Base-by-base conservation (phyloP, 2,113 vertebrate species). In the Passer montanus region DNA sequence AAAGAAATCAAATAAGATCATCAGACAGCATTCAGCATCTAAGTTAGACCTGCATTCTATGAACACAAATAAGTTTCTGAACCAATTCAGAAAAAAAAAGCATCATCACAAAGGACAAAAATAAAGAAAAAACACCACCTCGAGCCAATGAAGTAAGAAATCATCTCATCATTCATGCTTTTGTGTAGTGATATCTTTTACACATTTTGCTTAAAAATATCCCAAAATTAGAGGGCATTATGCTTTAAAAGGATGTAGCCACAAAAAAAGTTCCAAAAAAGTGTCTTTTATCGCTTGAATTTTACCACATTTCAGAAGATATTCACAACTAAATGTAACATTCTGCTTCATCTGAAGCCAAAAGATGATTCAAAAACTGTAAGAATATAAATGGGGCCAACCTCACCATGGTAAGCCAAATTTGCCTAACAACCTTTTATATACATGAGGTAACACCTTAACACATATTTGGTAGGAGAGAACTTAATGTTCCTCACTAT, bases 101-200 rank as follows among this genome's bases (percentile, higher is more conserved):
- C 12, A 37, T 9, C 10, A 72, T 9, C 5, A 43, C 49, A 59
- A 39, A 70, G 1, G 20, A 26, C 2, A 35, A 58, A 52, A 33
- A 53, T 17, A 12, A 13, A 7, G 0, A 24, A 41, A 59, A 41
- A 4, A 0, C 5, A 47, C 1, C 43, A 49, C 8, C 27, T 35
- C 9, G 21, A 6, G 43, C 33, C 53, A 75, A 26, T 9, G 2
- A 86, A 43, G 22, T 6, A 66, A 23, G 11, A 68, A 79, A 22
- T 27, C 5, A 75, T 30, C 12, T 72, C 21, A 31, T 83, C 1
- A 0, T 55, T 67, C 5, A 2, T 49, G 19, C 5, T 39, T 10
- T n/a, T 17, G 14, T 35, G 2, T 24, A 52, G 73, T 8, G 1
- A 2, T 31, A 7, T 9, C 8, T 33, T 76, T 70, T 18, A 76